A percentile compares a stretch with the other conserved stretches of the same genome.
Conservation (phyloP, 2,113 vertebrate species). For the Cromileptes altivelis region DNA sequence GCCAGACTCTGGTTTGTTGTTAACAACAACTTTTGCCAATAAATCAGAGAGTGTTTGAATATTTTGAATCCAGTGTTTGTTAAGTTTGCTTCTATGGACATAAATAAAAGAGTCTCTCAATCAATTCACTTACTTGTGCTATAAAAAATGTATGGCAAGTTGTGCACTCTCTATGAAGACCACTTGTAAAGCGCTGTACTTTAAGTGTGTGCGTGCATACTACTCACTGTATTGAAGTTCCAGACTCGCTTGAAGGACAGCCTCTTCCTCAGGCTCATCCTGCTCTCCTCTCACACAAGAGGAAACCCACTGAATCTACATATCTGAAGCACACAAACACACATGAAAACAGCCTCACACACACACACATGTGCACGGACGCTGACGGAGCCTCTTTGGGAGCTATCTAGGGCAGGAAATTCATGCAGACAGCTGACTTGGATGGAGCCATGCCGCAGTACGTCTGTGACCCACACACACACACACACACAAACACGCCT, state of each 20-base stretch:
- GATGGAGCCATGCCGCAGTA: slow-evolving; percentile 49
- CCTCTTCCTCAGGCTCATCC: slow-evolving; percentile 87
- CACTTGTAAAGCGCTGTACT: not conserved
- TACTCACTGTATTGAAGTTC: slow-evolving; percentile 85
- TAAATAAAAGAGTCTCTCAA: not conserved
- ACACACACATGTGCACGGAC: slow-evolving; percentile 18
- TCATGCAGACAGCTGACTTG: slow-evolving; percentile 33
- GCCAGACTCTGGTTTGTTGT: slow-evolving; percentile 6
- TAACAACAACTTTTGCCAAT: not conserved
- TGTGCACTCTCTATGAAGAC: not conserved
- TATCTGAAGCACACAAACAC: slow-evolving; percentile 60
- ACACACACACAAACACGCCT: slow-evolving; percentile 3
- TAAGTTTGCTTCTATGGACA: not conserved
- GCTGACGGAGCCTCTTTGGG: slow-evolving; percentile 30
- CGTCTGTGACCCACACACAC: slow-evolving; percentile 17
- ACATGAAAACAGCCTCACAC: slow-evolving; percentile 30
- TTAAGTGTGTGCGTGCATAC: slow-evolving; percentile 3
- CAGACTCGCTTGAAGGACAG: slow-evolving; percentile 88
- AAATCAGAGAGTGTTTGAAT: not conserved
- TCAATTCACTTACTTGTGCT: not conserved
- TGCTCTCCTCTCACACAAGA: slow-evolving; percentile 73
- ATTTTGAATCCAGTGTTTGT: slow-evolving; percentile 1
- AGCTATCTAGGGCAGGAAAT: slow-evolving; percentile 45
- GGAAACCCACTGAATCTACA: slow-evolving; percentile 68
- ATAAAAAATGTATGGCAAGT: not conserved